These are phyloP conservation scores for Sphaerolaimus hirsutus DNA, from an alignment of 2,888 invertebrate species.

Conservation along the genomic window DNA sequence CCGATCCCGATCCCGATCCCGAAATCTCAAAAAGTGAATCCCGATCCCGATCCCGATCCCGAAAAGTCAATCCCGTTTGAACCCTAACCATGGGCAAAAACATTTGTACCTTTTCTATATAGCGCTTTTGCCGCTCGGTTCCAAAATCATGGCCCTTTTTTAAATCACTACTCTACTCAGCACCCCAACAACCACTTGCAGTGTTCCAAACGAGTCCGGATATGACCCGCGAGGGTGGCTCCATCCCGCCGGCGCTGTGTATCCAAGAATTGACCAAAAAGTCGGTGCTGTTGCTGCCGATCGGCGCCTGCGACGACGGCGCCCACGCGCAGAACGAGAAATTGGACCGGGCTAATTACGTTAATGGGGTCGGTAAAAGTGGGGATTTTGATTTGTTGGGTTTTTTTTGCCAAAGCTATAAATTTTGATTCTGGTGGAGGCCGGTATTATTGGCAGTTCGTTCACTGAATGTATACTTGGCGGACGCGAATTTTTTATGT, in stretches of 20 bases:
- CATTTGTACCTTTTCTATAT: conserved; percentile 5
- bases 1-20: too few relatives aligned
- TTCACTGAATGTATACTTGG: too few relatives aligned
- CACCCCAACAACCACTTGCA: too few relatives aligned
- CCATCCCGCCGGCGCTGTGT: conserved; percentile 75
- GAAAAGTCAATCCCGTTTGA: too few relatives aligned
- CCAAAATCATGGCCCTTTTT: conserved; percentile 1
- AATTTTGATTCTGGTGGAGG: too few relatives aligned
- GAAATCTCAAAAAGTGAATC: too few relatives aligned
- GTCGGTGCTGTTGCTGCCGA: conserved; percentile 74
- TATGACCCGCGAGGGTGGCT: conserved; percentile 83
- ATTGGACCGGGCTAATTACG: conserved; percentile 66
- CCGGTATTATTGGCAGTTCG: too few relatives aligned
- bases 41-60: too few relatives aligned
- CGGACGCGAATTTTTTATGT: too few relatives aligned
- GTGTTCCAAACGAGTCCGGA: conserved; percentile 77
- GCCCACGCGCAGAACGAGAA: conserved; percentile 98
- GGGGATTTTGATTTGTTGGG: too few relatives aligned
- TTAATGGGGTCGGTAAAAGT: conserved; percentile 51
- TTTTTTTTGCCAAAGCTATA: too few relatives aligned
- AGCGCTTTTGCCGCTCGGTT: conserved; percentile 11
- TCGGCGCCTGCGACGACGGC: conserved; percentile 84
- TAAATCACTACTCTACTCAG: not conserved
- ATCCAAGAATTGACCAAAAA: conserved; percentile 35
- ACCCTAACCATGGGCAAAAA: not conserved